Percentiles rank a stretch among this genome's conserved stretches.
These are phyloP conservation scores for Hestina assimilis DNA, from an alignment of 1,140 invertebrate species.

Conservation along the genomic window DNA sequence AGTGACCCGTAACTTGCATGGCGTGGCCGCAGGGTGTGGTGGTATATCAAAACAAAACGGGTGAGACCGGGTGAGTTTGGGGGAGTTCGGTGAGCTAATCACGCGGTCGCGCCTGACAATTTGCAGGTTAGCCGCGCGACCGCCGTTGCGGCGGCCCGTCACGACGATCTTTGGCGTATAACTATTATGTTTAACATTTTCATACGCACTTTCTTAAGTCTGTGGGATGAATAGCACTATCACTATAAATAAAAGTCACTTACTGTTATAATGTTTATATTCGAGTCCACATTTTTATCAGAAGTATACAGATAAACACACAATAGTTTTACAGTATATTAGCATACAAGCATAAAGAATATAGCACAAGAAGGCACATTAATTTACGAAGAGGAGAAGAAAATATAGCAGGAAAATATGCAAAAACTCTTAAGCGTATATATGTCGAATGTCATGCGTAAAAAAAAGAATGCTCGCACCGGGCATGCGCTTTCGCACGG, in stretches of 20 bases:
- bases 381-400: no score
- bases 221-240: not conserved
- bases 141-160: conserved; percentile 40
- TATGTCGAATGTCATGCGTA: no score
- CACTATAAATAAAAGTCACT: not conserved
- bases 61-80: conserved; percentile 33
- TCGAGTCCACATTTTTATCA: no score
- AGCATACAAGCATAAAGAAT: no score
- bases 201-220: conserved; percentile 15
- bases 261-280: not conserved
- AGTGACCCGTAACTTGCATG: conserved; percentile 54
- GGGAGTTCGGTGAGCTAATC: conserved; percentile 54
- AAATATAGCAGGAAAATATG: no score
- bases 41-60: conserved; percentile 47
- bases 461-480: no score
- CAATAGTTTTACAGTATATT: no score
- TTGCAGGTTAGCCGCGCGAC: conserved; percentile 61
- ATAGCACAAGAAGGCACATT: no score
- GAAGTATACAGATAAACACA: no score
- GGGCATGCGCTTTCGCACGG: no score
- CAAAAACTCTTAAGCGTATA: no score
- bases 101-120: conserved; percentile 54
- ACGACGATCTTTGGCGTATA: conserved; percentile 24
- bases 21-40: conserved; percentile 30
- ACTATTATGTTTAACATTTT: conserved; percentile 23